Evolutionary conservation across 2,113 vertebrate genomes (phyloP), one percentile per base, ranked within the genome.

Genomic region (Pituophis catenifer): DNA sequence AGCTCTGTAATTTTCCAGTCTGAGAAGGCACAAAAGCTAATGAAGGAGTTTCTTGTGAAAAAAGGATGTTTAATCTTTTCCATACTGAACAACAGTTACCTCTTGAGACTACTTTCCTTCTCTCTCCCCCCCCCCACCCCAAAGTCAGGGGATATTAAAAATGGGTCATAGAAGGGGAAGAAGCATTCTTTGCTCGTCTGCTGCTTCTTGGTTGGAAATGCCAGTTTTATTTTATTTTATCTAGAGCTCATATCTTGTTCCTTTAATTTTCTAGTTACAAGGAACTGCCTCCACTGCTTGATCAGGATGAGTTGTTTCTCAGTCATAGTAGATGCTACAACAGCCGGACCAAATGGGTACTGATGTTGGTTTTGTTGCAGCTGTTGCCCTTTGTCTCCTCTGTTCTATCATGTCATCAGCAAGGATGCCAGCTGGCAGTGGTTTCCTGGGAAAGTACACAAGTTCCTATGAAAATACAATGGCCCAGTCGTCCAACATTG

Each of bases 301-400:
- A 54, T 26, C 57, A 65, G 17, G 50, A 26, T 17, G 75, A 89
- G 17, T n/a, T 87, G 48, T 81, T 21, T 54, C 23, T 44, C 86
- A 48, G 10, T 88, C 57, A 91, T 90, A 89, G 24, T 50, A 8
- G 90, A 53, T 17, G 17, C 10, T 44, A 38, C 48, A 23, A 12
- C 88, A 57, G 57, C 50, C 75, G 3, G 10, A 17, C 88, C 15
- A 58, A 91, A 93, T 81, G 23, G 75, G 11, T 62, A 75, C 48
- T 48, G 48, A 53, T 86, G 75, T 86, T 90, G 70, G 59, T 86
- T 93, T 55, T 87, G 33, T 70, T 92, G 93, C 91, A 94, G 93
- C 93, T 94, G 93, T 94, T 92, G 89, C 50, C 75, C 88, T 87
- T 92, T 92, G 93, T 94, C 55, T 85, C 44, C 90, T 90, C 59